These are phyloP conservation scores for Eupeodes latifasciatus DNA, from an alignment of 2,888 invertebrate genomes.

Conservation along the genomic window DNA sequence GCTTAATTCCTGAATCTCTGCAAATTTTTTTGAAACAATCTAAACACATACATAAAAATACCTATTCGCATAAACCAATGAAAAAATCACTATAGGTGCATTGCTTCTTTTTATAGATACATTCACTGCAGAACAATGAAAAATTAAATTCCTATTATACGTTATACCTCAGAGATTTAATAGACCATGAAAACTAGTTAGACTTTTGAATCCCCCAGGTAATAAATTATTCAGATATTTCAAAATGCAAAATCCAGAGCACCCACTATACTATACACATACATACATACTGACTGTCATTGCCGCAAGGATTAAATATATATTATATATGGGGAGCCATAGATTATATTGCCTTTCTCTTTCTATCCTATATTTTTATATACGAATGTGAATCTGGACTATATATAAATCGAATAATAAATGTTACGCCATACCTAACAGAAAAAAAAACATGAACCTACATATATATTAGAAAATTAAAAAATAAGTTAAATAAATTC, in stretches of 20 bases:
- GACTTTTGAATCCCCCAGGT: constrained; percentile 47
- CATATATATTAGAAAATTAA: background rate
- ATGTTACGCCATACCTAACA: constrained; percentile 3
- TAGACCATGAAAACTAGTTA: constrained; percentile 67
- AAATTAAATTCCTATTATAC: constrained; percentile 60
- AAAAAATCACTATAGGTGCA: constrained; percentile 10
- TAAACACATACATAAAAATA: no score
- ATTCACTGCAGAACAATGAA: constrained; percentile 59
- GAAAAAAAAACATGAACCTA: constrained; percentile 43
- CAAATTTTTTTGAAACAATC: no score
- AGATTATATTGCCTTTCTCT: constrained; percentile 47
- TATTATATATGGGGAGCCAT: constrained; percentile 54
- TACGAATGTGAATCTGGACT: constrained; percentile 36
- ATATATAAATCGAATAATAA: constrained; percentile 67
- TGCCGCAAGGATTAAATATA: constrained; percentile 71
- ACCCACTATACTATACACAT: constrained; percentile 1
- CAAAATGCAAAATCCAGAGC: constrained; percentile 34
- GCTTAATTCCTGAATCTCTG: no score
- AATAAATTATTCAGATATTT: constrained; percentile 70
- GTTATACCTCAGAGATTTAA: constrained; percentile 55
- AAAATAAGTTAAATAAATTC: constrained; percentile 36
- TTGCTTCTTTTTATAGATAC: constrained; percentile 4
- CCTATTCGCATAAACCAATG: background rate
- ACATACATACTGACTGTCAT: constrained; percentile 37
- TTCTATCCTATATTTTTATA: background rate